Evolutionary conservation across 2,113 vertebrate genomes (phyloP), one percentile per base, ranked within the genome.

Genomic region (Deroptyus accipitrinus): DNA sequence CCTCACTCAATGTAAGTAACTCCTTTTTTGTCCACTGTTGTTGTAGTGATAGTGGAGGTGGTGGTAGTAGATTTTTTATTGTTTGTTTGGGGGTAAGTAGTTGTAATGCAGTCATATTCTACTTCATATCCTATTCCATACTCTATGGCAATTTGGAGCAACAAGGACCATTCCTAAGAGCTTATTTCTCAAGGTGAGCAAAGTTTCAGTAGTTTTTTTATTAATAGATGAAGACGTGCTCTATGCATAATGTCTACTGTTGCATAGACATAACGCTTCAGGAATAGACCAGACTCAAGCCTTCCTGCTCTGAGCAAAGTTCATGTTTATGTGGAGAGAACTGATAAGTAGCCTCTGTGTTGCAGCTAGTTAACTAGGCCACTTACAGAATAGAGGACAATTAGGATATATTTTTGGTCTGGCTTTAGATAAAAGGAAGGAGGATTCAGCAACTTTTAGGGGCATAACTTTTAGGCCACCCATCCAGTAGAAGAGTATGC

Each of bases 1-100:
- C 95, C 98, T 99, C 90, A 99, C 98, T 79, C 98, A 99, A 98
- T 99, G 99, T 99, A 99, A 99, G 99, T 98, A 97, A 83, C 77
- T 70, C 24, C 84, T 94, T 93, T 86, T 86, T 90, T 97, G 79
- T 94, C 79, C 92, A 67, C 35, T 88, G 78, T 89, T 92, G 59
- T 77, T 76, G 79, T 94, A 75, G 83, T 93, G 80, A 81, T 97
- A 94, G 93, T 94, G 88, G 96, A 95, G 94, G 92, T 95, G 89
- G 86, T 97, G 80, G 91, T 96, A 88, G 91, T 95, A 68, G 31
- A 70, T 88, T 77, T 86, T 94, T 84, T 35, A 91, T 88, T 92
- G 93, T 93, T 87, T 94, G 67, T 92, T 97, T 97, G 97, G 96
- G 98, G 98, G 98, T 98, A 98, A 98, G 98, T 98, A 98, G 97